phyloP scores from a whole-genome alignment of 2,113 vertebrate genomes.

The Raja brachyura region DNA sequence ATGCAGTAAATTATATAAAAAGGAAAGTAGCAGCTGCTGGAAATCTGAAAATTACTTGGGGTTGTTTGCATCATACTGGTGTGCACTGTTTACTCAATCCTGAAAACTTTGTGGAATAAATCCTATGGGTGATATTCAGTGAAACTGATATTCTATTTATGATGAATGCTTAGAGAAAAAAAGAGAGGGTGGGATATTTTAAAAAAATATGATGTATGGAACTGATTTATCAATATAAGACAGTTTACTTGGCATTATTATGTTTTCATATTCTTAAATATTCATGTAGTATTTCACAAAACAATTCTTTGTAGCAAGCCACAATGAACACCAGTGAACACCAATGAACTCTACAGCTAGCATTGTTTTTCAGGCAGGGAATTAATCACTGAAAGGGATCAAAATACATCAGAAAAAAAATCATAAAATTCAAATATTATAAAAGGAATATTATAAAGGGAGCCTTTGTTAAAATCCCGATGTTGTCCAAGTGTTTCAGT shows the following conservation, averaged over 20 bases:
- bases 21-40: not conserved
- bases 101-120: not conserved
- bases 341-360: not conserved
- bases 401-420: not conserved
- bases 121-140: not conserved
- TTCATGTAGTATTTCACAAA: not conserved
- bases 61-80: not conserved
- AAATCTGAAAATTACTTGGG: not conserved
- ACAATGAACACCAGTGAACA: not conserved
- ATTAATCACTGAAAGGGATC: not conserved
- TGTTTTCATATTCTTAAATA: not conserved
- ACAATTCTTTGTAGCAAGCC: not conserved
- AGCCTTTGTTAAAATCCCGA: not conserved
- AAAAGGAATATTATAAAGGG: slow-evolving; percentile 35
- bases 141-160: not conserved
- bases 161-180: not conserved
- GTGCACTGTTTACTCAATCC: not conserved
- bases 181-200: not conserved
- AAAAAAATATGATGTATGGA: too few species aligned
- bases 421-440: not conserved
- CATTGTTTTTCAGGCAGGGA: not conserved
- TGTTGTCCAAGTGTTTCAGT: too few species aligned
- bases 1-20: not conserved
- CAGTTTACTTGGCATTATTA: not conserved
- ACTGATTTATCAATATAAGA: not conserved